Base-by-base conservation (phyloP, 2,888 invertebrate species). In the Idaea biselata region DNA sequence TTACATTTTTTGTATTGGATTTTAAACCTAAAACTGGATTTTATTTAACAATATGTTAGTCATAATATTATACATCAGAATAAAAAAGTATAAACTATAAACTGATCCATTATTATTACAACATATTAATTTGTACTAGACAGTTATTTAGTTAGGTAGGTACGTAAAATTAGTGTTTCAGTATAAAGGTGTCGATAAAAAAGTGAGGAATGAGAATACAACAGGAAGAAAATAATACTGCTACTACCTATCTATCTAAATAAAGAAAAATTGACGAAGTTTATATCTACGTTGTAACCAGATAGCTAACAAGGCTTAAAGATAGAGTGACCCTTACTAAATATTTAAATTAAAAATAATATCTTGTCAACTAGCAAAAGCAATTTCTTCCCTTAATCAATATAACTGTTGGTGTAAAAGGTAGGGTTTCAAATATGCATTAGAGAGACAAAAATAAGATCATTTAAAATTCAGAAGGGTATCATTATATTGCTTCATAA, bases 51-150 rank as follows among this genome's bases (percentile, higher is more conserved):
- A 14, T 7, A 11, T 44, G 14, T 44, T n/a, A n/a, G n/a, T n/a
- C n/a, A n/a, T n/a, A 14, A 3, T 44, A 44, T 44, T 14, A 44
- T 44, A 44, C 44, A 44, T 8, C 14, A 14, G 44, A 44, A 44
- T 44, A 44, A 8, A 25, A 44, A 44, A 44, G 44, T 44, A 44
- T 44, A 14, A 44, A 44, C 44, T 44, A 14, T 44, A 44, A 44
- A 44, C 44, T 44, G 44, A 64, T 66, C 65, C n/a, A 17, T 60
- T 68, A 66, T 44, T 44, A 44, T 55, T 67, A 68, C 65, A 70
- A 44, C 8, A 44, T 25, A 25, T 25, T 44, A 44, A 44, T 44
- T 44, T 44, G 44, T 44, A 44, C 44, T 44, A 44, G 44, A 44
- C 44, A 66, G 61, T 65, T 64, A 67, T 65, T 70, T 65, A 44